Evolutionary conservation across 2,113 vertebrate genomes (phyloP).

Genomic region (Anseranas semipalmata): DNA sequence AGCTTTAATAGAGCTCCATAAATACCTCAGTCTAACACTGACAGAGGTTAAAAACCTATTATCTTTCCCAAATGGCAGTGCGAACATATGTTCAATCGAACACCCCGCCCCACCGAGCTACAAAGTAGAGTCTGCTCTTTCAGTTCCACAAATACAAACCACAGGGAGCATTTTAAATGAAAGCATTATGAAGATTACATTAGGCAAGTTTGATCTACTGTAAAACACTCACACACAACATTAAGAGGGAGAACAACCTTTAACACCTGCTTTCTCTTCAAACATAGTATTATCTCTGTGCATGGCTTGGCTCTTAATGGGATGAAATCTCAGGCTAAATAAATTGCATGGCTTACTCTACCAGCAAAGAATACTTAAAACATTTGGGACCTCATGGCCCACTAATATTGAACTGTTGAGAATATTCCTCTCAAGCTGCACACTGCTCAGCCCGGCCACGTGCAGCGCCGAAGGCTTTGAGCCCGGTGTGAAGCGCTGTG

Average conservation of each 20-base stretch:
- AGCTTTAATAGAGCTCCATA: conserved; percentile 26
- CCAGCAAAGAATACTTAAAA: neutral
- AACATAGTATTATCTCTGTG: conserved; percentile 54
- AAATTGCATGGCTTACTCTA: conserved; percentile 21
- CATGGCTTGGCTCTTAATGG: conserved; percentile 33
- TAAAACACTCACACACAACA: conserved; percentile 50
- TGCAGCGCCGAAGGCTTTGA: neutral
- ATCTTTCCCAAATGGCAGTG: conserved; percentile 60
- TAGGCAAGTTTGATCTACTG: conserved; percentile 73
- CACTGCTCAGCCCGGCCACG: accelerated
- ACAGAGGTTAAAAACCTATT: conserved; percentile 73
- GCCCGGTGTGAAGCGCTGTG: neutral
- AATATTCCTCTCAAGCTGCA: neutral
- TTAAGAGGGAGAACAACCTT: conserved; percentile 63
- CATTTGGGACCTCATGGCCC: neutral
- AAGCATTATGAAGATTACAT: conserved; percentile 69
- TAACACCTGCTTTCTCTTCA: conserved; percentile 69
- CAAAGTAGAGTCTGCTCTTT: conserved; percentile 61
- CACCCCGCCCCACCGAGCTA: conserved; percentile 43
- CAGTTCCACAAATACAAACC: conserved; percentile 64
- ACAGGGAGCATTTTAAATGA: conserved; percentile 71
- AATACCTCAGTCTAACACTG: conserved; percentile 56
- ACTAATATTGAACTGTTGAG: neutral
- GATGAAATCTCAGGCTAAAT: conserved; percentile 52
- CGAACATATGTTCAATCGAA: conserved; percentile 59